phyloP scores from a whole-genome alignment of 1,140 invertebrate genomes.

The Drosophila cardini region DNA sequence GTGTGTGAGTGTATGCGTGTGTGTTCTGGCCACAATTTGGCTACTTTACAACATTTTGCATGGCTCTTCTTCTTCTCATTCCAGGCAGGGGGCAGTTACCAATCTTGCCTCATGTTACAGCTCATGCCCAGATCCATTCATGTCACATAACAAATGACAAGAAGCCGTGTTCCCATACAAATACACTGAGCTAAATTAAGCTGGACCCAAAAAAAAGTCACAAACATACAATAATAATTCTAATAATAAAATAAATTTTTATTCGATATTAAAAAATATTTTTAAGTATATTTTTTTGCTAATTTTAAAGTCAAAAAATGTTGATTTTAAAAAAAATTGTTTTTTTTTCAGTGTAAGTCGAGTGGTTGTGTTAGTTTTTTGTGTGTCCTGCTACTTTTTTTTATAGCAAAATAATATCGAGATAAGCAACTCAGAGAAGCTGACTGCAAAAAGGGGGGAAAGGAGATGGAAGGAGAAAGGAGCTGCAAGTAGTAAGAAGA shows the following conservation, averaged over 20 bases:
- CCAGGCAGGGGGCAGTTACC: background rate
- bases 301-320: too few species aligned
- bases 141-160: conserved; percentile 73
- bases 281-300: too few species aligned
- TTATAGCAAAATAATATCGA: conserved; percentile 78
- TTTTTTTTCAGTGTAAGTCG: too few species aligned
- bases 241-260: too few species aligned
- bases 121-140: conserved; percentile 19
- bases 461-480: too few species aligned
- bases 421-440: conserved; percentile 59
- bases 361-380: conserved; percentile 35
- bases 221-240: too few species aligned
- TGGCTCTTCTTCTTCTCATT: conserved; percentile 13
- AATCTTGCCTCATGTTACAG: background rate
- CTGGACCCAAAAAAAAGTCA: too few species aligned
- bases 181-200: background rate
- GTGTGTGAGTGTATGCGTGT: conserved; percentile 11
- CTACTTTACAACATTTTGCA: conserved; percentile 66
- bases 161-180: conserved; percentile 23
- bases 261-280: too few species aligned
- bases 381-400: conserved; percentile 53
- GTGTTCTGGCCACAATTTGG: conserved; percentile 49
- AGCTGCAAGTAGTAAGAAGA: too few species aligned
- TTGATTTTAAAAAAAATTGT: too few species aligned
- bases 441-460: background rate